A percentile compares a stretch with the other conserved stretches of the same genome.
phyloP scores from a whole-genome alignment of 2,113 vertebrate genomes.

The Eulacestoma nigropectus region DNA sequence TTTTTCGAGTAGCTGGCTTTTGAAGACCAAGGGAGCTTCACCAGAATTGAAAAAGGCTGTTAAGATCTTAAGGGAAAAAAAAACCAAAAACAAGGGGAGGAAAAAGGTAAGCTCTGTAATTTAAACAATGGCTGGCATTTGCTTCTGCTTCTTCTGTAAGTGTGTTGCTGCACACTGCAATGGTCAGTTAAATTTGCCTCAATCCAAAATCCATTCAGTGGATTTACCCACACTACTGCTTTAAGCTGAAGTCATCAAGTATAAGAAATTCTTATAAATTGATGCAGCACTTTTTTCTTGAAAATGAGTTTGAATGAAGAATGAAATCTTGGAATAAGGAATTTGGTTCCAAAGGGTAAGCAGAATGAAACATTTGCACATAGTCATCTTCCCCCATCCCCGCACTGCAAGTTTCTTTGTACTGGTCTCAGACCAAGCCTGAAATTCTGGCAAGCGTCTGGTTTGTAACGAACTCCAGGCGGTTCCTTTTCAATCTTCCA shows the following conservation, averaged over 20 bases:
- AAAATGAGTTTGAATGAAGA: not conserved
- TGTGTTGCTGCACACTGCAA: not conserved
- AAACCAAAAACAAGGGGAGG: not conserved
- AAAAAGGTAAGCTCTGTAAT: not conserved
- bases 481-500: not conserved
- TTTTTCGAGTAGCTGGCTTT: not conserved
- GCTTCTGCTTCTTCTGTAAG: not conserved
- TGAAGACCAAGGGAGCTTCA: not conserved
- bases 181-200: not conserved
- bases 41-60: not conserved
- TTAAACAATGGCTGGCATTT: not conserved
- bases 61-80: not conserved
- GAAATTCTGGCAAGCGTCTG: not conserved
- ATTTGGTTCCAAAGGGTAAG: not conserved
- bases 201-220: not conserved
- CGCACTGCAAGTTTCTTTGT: not conserved
- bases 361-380: not conserved
- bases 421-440: not conserved
- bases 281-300: not conserved
- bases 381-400: accelerated
- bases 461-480: not conserved
- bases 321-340: not conserved
- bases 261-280: not conserved
- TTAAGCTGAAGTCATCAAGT: not conserved
- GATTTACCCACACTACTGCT: not conserved